Base-by-base conservation (phyloP, 2,888 invertebrate genomes). In the Machimus atricapillus region DNA sequence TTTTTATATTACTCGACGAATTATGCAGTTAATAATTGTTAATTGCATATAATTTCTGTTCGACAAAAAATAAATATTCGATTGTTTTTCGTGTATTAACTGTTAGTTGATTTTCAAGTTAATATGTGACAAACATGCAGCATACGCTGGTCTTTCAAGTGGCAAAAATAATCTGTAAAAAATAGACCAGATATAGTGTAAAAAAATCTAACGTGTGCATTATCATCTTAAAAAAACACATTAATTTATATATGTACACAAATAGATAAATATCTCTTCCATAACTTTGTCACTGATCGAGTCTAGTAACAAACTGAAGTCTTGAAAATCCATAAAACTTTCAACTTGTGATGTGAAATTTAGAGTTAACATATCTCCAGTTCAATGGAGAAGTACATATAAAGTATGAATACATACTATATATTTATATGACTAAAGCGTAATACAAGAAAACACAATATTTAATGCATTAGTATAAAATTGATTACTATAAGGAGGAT, bases 301-400 rank as follows among this genome's bases (percentile, higher is more conserved):
- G 79, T 66, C 40, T 56, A 27, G 66, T 56, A 46, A 23, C 34
- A 40, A 74, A 85, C 56, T 85, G 77, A 87, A 85, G 86, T 87
- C 86, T 86, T 87, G 66, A 89, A 81, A 74, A 87, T 87, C 86
- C 89, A 88, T 87, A 89, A 82, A 82, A 89, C 89, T 90, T 90
- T 90, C 89, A 91, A 92, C 91, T 91, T 92, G 92, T 92, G 92
- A 92, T 92, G 92, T 92, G 92, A 91, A 92, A 92, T 92, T 91
- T 91, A 92, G 91, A 92, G 92, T 92, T 92, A 92, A 92, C 92
- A 91, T 91, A 91, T 90, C 91, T 91, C 92, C 92, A 92, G 92
- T 91, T 92, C 90, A 91, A 92, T 92, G 92, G 92, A 91, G 90
- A 66, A 86, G 82, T 87, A 81, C 83, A 88, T 87, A 86, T 85